Conservation (phyloP, 2,888 invertebrate species). For the Pocota personata region DNA sequence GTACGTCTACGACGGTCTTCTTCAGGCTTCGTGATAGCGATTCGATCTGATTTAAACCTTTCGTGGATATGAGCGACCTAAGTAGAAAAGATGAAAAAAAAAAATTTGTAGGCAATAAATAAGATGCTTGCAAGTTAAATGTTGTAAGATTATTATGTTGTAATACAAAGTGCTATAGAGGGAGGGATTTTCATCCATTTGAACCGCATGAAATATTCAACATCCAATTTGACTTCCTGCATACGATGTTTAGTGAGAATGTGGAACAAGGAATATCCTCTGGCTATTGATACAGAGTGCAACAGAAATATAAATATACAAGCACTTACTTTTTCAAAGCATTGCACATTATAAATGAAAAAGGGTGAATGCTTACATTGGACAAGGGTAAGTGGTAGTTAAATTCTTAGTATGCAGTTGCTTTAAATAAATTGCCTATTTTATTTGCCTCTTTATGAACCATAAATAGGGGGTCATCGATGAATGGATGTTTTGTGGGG, state of each 20-base stretch:
- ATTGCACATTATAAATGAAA: slow-evolving; percentile 28
- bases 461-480: slow-evolving; percentile 9
- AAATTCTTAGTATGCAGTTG: neutral
- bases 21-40: slow-evolving; percentile 88
- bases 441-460: slow-evolving; percentile 12
- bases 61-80: slow-evolving; percentile 86
- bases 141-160: slow-evolving; percentile 10
- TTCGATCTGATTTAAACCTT: slow-evolving; percentile 88
- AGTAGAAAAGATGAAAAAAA: slow-evolving; percentile 71
- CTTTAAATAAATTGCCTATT: slow-evolving; percentile 44
- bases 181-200: slow-evolving; percentile 46
- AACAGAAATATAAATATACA: neutral
- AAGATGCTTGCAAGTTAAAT: slow-evolving; percentile 7
- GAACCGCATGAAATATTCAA: slow-evolving; percentile 64
- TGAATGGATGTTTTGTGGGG: neutral
- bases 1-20: slow-evolving; percentile 94
- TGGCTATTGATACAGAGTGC: slow-evolving; percentile 54
- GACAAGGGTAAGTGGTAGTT: slow-evolving; percentile 29
- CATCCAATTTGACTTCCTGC: slow-evolving; percentile 65
- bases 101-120: slow-evolving; percentile 37
- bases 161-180: slow-evolving; percentile 13
- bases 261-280: slow-evolving; percentile 56
- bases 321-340: slow-evolving; percentile 1
- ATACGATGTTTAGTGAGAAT: slow-evolving; percentile 23
- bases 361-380: slow-evolving; percentile 19